These are phyloP conservation scores for Temnothorax rugatulus DNA, from an alignment of 2,888 invertebrate species.

Conservation along the genomic window DNA sequence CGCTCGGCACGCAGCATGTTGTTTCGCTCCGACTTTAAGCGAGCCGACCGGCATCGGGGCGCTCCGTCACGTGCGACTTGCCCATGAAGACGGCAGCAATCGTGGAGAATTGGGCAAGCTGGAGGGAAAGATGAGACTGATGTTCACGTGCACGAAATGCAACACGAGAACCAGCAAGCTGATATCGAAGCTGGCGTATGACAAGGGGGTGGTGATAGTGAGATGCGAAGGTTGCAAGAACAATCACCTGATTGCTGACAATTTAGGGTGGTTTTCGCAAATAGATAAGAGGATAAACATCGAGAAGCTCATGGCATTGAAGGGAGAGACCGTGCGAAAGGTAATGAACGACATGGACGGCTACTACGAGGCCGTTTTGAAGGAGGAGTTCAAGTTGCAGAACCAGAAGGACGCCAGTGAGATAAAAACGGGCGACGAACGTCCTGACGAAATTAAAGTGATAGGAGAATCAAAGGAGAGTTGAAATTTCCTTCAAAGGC, in stretches of 20 bases:
- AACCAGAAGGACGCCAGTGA: background rate
- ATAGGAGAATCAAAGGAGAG: background rate
- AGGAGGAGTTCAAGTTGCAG: constrained; percentile 44
- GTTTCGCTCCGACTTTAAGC: background rate
- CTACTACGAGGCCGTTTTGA: constrained; percentile 85
- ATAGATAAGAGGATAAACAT: constrained; percentile 92
- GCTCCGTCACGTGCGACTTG: background rate
- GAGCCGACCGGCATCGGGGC: background rate
- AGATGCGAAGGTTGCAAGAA: constrained; percentile 95
- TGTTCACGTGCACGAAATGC: constrained; percentile 97
- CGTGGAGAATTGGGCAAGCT: constrained; percentile 82
- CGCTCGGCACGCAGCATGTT: background rate
- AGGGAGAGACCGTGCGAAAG: constrained; percentile 93
- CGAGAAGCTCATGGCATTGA: constrained; percentile 95
- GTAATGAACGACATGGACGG: constrained; percentile 85
- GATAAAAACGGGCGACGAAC: background rate
- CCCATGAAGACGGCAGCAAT: background rate
- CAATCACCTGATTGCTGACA: constrained; percentile 98
- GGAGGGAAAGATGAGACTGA: constrained; percentile 90
- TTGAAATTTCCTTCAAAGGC: background rate
- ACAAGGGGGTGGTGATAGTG: constrained; percentile 96
- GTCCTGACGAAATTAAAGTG: background rate
- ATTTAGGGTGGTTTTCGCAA: constrained; percentile 97
- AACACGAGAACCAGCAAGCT: constrained; percentile 91
- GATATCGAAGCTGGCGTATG: constrained; percentile 95